Evolutionary conservation across 2,113 vertebrate species (phyloP).

Genomic region (Arvicanthis niloticus): DNA sequence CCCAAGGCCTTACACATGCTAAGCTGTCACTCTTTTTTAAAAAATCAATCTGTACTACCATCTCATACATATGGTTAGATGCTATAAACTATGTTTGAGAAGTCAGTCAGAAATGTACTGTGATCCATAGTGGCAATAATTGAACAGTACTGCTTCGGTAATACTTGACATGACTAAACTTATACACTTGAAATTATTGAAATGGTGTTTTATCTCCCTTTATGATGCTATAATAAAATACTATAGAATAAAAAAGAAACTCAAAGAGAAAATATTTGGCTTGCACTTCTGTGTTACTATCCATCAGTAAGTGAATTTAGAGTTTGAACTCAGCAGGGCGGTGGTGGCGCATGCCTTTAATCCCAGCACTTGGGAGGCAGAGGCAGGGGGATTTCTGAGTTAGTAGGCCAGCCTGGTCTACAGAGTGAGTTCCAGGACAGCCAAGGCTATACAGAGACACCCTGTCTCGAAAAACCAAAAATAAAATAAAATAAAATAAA

Average conservation of each 20-base stretch:
- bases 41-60: background rate
- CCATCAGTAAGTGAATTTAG: background rate
- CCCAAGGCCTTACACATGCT: background rate
- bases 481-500: no score
- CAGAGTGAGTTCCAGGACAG: no score
- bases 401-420: no score
- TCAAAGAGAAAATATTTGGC: background rate
- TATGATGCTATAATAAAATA: background rate
- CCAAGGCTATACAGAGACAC: no score
- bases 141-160: background rate
- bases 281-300: background rate
- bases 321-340: no score
- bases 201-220: background rate
- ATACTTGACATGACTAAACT: background rate
- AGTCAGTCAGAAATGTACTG: background rate
- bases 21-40: background rate
- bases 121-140: background rate
- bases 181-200: background rate
- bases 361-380: no score
- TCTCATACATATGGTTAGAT: background rate
- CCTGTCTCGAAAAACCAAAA: no score
- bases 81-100: background rate
- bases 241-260: background rate
- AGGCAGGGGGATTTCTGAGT: no score
- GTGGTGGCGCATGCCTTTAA: no score